These are phyloP conservation scores for Arenaria interpres DNA, from an alignment of 2,113 vertebrate genomes.

Conservation along the genomic window DNA sequence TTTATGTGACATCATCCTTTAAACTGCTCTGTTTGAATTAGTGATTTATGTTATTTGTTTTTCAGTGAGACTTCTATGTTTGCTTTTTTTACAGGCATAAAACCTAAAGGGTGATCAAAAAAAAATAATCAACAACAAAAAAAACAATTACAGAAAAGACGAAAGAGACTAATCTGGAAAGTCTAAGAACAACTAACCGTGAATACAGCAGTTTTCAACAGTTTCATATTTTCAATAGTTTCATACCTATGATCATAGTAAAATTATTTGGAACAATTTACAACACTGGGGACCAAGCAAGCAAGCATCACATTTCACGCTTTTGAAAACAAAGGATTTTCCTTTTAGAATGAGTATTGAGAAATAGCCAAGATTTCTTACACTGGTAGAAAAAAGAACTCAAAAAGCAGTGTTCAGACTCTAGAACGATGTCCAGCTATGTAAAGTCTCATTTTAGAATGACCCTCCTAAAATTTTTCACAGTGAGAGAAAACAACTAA, in stretches of 20 bases:
- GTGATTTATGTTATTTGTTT: not conserved
- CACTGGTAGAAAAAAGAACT: not conserved
- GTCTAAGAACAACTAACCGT: not conserved
- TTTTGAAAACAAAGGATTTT: not conserved
- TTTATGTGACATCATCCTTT: not conserved
- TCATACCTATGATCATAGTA: not conserved
- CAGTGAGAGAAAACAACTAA: not conserved
- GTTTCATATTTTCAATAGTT: too few species aligned
- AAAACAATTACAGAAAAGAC: not conserved
- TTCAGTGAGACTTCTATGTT: not conserved
- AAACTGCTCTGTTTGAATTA: not conserved
- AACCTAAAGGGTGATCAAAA: not conserved
- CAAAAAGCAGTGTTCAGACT: accelerated
- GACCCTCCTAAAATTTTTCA: not conserved
- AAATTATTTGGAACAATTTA: not conserved
- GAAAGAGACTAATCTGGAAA: not conserved
- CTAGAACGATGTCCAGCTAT: not conserved
- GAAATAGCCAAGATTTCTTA: not conserved
- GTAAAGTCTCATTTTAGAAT: not conserved
- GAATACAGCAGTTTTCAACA: not conserved
- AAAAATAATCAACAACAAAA: too few species aligned
- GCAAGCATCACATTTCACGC: not conserved
- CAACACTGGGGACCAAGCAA: not conserved
- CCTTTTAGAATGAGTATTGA: not conserved
- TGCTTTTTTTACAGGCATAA: not conserved